Evolutionary conservation across 2,888 invertebrate genomes (phyloP).

Genomic region (Polylopha cassiicola): DNA sequence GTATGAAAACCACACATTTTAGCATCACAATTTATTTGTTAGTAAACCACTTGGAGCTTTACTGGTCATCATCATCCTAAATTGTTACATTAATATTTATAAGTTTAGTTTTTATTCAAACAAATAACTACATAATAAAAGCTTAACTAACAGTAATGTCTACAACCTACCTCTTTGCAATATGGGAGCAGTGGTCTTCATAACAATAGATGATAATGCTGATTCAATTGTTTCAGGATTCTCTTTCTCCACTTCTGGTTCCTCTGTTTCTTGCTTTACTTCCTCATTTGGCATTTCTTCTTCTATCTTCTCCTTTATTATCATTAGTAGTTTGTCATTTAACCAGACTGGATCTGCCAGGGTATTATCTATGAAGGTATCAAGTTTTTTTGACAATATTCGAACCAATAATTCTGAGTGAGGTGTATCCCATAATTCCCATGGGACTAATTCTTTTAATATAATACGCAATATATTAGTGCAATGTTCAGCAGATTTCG

Average conservation of each 20-base stretch:
- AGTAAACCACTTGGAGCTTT: too few species aligned
- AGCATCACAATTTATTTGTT: too few species aligned
- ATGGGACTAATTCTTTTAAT: conserved; percentile 79
- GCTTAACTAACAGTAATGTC: too few species aligned
- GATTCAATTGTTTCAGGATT: conserved; percentile 31
- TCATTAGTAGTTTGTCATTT: conserved; percentile 53
- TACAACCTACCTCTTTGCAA: conserved; percentile 32
- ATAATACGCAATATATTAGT: conserved; percentile 77
- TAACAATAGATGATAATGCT: conserved; percentile 34
- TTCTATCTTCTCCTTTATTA: conserved; percentile 39
- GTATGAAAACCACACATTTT: too few species aligned
- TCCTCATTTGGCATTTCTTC: conserved; percentile 3
- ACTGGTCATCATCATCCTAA: too few species aligned
- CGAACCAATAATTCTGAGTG: conserved; percentile 80
- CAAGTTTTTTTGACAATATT: conserved; percentile 78
- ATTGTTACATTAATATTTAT: too few species aligned
- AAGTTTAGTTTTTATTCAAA: too few species aligned
- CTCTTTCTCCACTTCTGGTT: conserved; percentile 18
- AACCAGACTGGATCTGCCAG: conserved; percentile 73
- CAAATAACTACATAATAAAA: too few species aligned
- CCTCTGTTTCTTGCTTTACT: conserved; percentile 3
- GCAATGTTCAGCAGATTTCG: conserved; percentile 74
- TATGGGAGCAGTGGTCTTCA: conserved; percentile 36
- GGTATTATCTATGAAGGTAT: conserved; percentile 64
- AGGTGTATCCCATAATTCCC: conserved; percentile 82